A percentile compares a stretch with the other conserved stretches of the same genome.
Conservation (phyloP, 2,888 invertebrate genomes). For the Lymantria monacha region DNA sequence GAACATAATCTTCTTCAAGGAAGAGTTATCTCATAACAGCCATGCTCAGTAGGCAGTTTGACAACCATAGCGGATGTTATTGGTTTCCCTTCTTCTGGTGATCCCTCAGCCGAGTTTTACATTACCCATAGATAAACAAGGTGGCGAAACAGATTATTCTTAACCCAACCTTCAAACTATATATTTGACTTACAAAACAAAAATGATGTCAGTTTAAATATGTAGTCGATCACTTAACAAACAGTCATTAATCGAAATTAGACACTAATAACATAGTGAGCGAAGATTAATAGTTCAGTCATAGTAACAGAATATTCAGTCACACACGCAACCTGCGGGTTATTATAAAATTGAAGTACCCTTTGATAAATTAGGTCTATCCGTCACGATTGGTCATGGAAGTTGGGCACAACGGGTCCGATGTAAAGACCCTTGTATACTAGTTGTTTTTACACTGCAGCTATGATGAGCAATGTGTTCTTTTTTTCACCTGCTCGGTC, state of each 20-base stretch:
- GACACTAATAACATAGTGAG: conserved; percentile 66
- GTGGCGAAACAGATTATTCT: too few relatives aligned
- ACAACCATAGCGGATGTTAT: too few relatives aligned
- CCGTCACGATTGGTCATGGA: conserved; percentile 80
- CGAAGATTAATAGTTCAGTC: conserved; percentile 71
- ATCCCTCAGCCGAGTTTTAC: too few relatives aligned
- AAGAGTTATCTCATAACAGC: too few relatives aligned
- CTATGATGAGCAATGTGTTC: conserved; percentile 12
- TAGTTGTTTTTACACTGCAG: conserved; percentile 31
- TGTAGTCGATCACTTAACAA: conserved; percentile 63
- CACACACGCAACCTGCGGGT: conserved; percentile 74
- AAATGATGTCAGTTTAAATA: conserved; percentile 34
- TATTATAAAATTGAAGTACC: conserved; percentile 76
- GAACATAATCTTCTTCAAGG: too few relatives aligned
- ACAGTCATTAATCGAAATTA: conserved; percentile 74
- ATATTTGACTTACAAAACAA: too few relatives aligned
- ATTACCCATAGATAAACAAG: too few relatives aligned
- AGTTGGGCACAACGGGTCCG: conserved; percentile 39
- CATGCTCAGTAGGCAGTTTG: too few relatives aligned
- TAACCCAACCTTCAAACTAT: too few relatives aligned
- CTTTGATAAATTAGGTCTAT: conserved; percentile 77
- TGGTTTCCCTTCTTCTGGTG: too few relatives aligned
- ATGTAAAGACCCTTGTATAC: conserved; percentile 36
- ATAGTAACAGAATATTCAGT: conserved; percentile 77
- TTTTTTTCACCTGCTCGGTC: conserved; percentile 27